Percentiles rank a stretch among this genome's conserved stretches.
Evolutionary conservation across 2,797 vertebrate species (phyloP).

Genomic region (Scleropages formosus): DNA sequence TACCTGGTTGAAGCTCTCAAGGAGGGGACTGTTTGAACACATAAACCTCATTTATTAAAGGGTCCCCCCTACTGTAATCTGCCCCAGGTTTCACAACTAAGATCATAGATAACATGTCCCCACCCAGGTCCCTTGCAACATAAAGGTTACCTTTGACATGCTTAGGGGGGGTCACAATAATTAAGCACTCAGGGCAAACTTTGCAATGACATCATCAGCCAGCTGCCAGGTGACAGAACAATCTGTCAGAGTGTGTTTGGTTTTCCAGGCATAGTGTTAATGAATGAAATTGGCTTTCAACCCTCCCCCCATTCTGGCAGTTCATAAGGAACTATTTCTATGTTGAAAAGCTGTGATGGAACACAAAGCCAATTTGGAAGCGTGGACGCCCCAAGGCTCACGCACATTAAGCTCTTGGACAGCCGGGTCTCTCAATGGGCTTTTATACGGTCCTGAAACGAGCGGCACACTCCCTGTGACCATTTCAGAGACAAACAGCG

Average conservation of each 20-base stretch:
- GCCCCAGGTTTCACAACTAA: background rate
- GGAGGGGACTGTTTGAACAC: constrained; percentile 22
- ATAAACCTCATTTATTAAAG: constrained; percentile 28
- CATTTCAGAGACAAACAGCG: too few relatives aligned
- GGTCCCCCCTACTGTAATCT: background rate
- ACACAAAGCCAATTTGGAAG: too few relatives aligned
- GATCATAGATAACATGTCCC: constrained; percentile 7
- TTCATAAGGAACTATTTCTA: too few relatives aligned
- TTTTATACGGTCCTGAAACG: too few relatives aligned
- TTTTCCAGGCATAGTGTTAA: constrained; percentile 61
- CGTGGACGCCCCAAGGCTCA: too few relatives aligned
- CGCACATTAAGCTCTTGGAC: too few relatives aligned
- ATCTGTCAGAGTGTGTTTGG: constrained; percentile 57
- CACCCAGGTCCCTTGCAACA: background rate
- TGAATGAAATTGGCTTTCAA: constrained; percentile 50
- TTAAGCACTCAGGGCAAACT: background rate
- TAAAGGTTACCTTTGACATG: constrained; percentile 28
- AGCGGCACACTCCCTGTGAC: too few relatives aligned
- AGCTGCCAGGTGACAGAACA: constrained; percentile 52
- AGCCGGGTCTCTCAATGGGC: too few relatives aligned
- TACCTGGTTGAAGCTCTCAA: constrained; percentile 20
- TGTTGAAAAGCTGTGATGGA: too few relatives aligned
- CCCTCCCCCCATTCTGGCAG: too few relatives aligned
- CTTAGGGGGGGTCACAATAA: background rate
- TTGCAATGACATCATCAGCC: constrained; percentile 56